These are phyloP conservation scores for Drosophila mayaguana DNA, from an alignment of 2,888 invertebrate species.

Conservation along the genomic window DNA sequence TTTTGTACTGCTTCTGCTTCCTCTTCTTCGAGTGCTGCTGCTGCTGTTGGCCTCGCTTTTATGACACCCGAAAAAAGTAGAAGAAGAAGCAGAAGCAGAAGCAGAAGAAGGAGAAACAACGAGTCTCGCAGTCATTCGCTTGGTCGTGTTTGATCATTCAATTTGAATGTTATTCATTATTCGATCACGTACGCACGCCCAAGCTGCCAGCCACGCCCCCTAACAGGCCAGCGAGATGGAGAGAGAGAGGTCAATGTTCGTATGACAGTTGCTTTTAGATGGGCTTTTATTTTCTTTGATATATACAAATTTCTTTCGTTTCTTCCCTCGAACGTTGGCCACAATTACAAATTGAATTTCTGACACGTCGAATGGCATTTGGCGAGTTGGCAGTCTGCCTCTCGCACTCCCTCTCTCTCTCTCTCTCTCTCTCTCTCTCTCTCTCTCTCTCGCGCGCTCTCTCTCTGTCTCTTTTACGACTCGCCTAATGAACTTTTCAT, in stretches of 20 bases:
- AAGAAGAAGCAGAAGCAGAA: neutral
- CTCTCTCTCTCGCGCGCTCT: no score
- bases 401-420: neutral
- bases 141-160: slow-evolving; percentile 79
- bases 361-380: slow-evolving; percentile 66
- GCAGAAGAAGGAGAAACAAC: slow-evolving; percentile 10
- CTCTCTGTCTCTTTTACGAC: slow-evolving; percentile 69
- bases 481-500: slow-evolving; percentile 78
- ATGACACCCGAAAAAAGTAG: slow-evolving; percentile 71
- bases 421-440: neutral
- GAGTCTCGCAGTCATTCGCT: slow-evolving; percentile 33
- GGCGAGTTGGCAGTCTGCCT: slow-evolving; percentile 29
- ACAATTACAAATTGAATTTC: slow-evolving; percentile 78
- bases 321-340: slow-evolving; percentile 39
- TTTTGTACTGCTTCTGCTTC: slow-evolving; percentile 19
- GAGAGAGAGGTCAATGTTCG: slow-evolving; percentile 72
- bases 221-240: neutral
- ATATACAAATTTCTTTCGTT: neutral
- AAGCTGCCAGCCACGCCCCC: slow-evolving; percentile 47
- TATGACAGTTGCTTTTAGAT: slow-evolving; percentile 58
- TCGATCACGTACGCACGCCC: slow-evolving; percentile 75
- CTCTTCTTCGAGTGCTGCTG: neutral
- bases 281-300: slow-evolving; percentile 11
- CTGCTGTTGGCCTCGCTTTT: slow-evolving; percentile 66
- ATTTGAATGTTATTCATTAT: slow-evolving; percentile 82